Evolutionary conservation across 2,888 invertebrate species (phyloP).

Genomic region (Ceraclea dissimilis): DNA sequence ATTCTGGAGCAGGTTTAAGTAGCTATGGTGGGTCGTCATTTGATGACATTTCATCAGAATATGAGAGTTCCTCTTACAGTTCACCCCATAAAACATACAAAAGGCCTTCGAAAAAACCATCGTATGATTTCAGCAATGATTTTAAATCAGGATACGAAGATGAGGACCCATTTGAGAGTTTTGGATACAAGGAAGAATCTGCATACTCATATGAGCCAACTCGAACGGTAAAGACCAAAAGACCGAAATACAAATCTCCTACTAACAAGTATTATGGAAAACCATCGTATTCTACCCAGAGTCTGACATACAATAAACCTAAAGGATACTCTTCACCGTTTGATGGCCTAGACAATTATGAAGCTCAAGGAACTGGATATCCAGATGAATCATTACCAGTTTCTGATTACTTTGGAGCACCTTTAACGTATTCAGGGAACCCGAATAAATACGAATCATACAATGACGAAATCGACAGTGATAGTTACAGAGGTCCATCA

Average conservation of each 20-base stretch:
- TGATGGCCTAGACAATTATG: conserved; percentile 5
- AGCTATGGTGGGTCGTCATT: conserved; percentile 18
- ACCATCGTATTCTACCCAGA: not conserved
- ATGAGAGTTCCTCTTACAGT: conserved; percentile 29
- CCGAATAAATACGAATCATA: conserved; percentile 12
- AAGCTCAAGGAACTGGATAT: conserved; percentile 14
- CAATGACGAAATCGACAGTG: conserved; percentile 7
- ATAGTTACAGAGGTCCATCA: conserved; percentile 8
- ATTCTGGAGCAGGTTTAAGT: conserved; percentile 16
- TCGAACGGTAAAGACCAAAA: conserved; percentile 6
- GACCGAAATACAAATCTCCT: not conserved
- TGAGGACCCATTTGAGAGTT: conserved; percentile 6
- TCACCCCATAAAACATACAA: conserved; percentile 23
- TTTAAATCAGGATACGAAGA: conserved; percentile 8
- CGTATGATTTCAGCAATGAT: conserved; percentile 5
- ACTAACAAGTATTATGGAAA: not conserved
- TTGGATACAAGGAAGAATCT: not conserved
- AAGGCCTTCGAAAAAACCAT: conserved; percentile 7
- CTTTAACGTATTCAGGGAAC: conserved; percentile 7
- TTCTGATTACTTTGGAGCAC: conserved; percentile 24
- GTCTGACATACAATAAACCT: not conserved
- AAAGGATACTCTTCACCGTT: not conserved
- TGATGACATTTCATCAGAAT: conserved; percentile 27
- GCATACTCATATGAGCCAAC: not conserved
- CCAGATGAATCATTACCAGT: conserved; percentile 19